Conservation (phyloP, 1,140 invertebrate genomes). For the Drosophila nigrodunni region DNA sequence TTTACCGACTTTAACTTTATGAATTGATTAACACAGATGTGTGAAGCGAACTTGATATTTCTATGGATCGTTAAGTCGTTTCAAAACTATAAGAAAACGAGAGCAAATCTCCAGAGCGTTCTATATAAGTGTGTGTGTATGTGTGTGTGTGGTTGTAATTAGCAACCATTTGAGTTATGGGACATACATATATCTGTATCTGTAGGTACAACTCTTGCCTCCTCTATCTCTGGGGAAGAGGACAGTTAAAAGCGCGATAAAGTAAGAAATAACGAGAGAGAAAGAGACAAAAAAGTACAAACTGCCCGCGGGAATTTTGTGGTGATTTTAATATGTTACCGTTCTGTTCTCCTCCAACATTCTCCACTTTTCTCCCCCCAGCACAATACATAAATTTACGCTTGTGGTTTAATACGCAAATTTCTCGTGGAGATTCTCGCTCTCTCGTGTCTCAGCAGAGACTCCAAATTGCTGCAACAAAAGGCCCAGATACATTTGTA, state of each 20-base stretch:
- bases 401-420: constrained; percentile 76
- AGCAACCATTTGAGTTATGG: constrained; percentile 35
- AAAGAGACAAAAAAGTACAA: constrained; percentile 18
- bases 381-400: constrained; percentile 68
- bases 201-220: constrained; percentile 11
- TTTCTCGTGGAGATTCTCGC: constrained; percentile 44
- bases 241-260: constrained; percentile 20
- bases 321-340: constrained; percentile 61
- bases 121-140: constrained; percentile 4
- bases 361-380: not conserved
- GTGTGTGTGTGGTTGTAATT: constrained; percentile 53
- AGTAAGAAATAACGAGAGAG: constrained; percentile 1
- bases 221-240: constrained; percentile 26
- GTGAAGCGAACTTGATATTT: constrained; percentile 78
- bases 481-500: constrained; percentile 26
- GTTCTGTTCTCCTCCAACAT: not conserved
- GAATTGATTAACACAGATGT: constrained; percentile 72
- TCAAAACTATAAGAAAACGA: constrained; percentile 34
- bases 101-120: constrained; percentile 17
- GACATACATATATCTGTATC: constrained; percentile 2
- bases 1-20: constrained; percentile 58
- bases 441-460: constrained; percentile 22
- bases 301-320: constrained; percentile 70
- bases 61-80: constrained; percentile 45
- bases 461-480: constrained; percentile 66